Base-by-base conservation (phyloP, 2,113 vertebrate species). In the Argyrosomus japonicus region DNA sequence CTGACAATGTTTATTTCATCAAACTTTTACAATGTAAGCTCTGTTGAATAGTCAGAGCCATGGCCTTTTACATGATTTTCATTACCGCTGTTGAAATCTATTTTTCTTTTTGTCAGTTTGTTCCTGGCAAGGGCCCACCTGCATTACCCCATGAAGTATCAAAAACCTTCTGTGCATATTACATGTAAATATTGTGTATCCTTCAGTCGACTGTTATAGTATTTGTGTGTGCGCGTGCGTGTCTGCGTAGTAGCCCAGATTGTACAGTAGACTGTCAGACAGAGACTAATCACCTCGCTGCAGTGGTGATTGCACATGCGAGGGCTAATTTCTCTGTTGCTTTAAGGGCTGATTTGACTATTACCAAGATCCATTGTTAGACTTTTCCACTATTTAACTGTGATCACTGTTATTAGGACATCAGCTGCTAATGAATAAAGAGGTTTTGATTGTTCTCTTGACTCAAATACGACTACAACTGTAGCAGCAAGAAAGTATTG, bases 381-480 rank as follows among this genome's bases (percentile, higher is more conserved):
- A 88, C 77, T 89, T 89, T 88, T 82, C 78, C 85, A 68, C 77
- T 73, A 76, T 90, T 93, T 86, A 89, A 71, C 87, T 67, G 84
- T 89, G 86, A 94, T 94, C 92, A 91, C 90, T 82, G 76, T 91
- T 91, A 87, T 93, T 93, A 88, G 71, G 72, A 68, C 75, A 82
- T 92, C 83, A 81, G 73, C 81, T 83, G 71, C 78, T 91, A 83
- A 82, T 83, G 79, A 87, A 84, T 88, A 62, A 83, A 84, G 73
- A 83, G 86, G 43, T 76, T 88, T 73, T 71, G 79, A 85, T 88
- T 88, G 62, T 82, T 78, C 79, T 72, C 57, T 70, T 62, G 70
- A 82, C 65, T 79, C 43, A 71, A 85, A 62, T 81, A 62, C 53
- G 36, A 64, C 53, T 65, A 74, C 64, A 84, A 75, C 70, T 58